Evolutionary conservation across 2,797 vertebrate species (phyloP), one percentile per base, ranked within the genome.

Genomic region (Perodicticus potto): DNA sequence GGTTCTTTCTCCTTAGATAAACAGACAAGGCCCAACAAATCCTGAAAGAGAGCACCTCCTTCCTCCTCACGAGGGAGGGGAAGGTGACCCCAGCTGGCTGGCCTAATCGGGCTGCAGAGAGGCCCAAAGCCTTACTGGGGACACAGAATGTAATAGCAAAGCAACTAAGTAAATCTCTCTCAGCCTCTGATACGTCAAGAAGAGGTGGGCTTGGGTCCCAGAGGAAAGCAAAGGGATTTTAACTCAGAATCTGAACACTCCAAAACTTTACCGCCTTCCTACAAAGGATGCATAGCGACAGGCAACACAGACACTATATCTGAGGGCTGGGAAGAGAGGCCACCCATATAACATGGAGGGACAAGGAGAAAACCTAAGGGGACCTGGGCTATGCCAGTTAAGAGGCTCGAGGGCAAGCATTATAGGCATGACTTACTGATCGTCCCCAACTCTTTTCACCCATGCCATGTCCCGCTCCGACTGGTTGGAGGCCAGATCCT

Each of bases 391-490:
- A 29, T 3, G 13, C 32, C 32, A 7, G 9, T 2, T 25, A 1
- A 32, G 61, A 72, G 49, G 59, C 37, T 19, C 59, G 87, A 94
- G 43, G 83, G n/a, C 12, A 4, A 93, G 65, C 78, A 37, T 72
- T n/a, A 61, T 32, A 23, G 69, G n/a, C 2, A 0, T 43, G 72
- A 99, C 99, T 99, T 99, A 99, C 99, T 99, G 99, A 98, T 99
- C 99, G 4, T 99, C 99, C 97, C 99, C 99, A 97, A 99, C 99
- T 98, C 99, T 99, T 98, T 99, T 99, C 98, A 99, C 99, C 99
- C 99, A 99, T 72, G 99, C 99, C 99, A 99, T 99, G 98, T 99
- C 99, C 95, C 99, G 99, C 98, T 99, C 99, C 61, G 99, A 99
- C 98, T 99, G 99, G 61, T 98, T 99, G 94, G 99, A 99, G 97